Evolutionary conservation across 2,888 invertebrate species (phyloP), one percentile per base, ranked within the genome.

Genomic region (Ennomos erosarius): DNA sequence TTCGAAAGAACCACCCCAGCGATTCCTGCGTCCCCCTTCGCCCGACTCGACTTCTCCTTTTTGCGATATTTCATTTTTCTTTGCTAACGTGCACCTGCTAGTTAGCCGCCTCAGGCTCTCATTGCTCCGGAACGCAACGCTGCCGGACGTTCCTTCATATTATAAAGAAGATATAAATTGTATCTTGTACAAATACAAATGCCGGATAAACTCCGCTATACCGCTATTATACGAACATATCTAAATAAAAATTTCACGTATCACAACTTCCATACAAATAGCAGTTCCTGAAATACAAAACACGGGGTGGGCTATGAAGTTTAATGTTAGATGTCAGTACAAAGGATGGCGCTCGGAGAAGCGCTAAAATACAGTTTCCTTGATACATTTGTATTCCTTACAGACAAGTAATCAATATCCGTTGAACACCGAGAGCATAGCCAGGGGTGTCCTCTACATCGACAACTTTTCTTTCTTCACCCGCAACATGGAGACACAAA

Each of bases 11-110:
- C 86, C 88, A 79, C 90, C 89, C 88, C 83, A 74, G 73, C 78
- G 81, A 82, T 79, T 82, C 76, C 79, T 69, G 71, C 79, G 72
- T 75, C 83, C 81, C 81, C 81, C 76, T 78, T 78, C 81, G 63
- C 82, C 74, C 79, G 73, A 68, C 75, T 73, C 76, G 84, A 84
- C 79, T 87, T 86, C 78, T 87, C 81, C 81, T 90, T 90, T 90
- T 91, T 88, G 80, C 82, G 84, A 87, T 91, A 90, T 92, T 92
- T 88, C 85, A 90, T 90, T 90, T 91, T 91, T 90, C 89, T 87
- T 88, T 85, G 81, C 83, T 83, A 82, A 81, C 87, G 85, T 88
- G 85, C 88, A 90, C 87, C 88, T 88, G 89, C 84, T 90, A 89
- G 90, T 90, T 90, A 90, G 85, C 76, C 76, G 84, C 85, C 87